phyloP scores from a whole-genome alignment of 2,797 vertebrate genomes.

The Clarias pachynema region DNA sequence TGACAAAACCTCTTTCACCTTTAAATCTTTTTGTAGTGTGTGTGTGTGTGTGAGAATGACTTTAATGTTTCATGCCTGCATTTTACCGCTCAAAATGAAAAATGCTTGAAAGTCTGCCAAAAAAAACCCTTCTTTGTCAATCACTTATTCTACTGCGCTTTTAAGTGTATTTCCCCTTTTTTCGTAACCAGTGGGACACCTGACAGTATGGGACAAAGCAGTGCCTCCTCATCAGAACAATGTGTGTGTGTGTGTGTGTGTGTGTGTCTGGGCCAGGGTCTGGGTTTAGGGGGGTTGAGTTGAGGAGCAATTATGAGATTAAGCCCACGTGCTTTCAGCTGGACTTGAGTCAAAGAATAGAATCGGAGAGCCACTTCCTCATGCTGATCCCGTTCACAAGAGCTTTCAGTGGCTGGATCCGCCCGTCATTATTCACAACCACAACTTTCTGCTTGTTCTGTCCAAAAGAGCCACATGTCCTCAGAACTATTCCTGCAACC shows the following conservation, averaged over 20 bases:
- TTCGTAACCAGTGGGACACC: constrained; percentile 72
- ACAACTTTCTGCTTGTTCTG: constrained; percentile 68
- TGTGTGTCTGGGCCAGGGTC: constrained; percentile 45
- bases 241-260: constrained; percentile 49
- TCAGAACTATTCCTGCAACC: constrained; percentile 70
- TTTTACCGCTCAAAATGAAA: constrained; percentile 37
- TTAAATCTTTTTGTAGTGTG: neutral
- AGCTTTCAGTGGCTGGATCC: constrained; percentile 73
- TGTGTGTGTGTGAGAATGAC: neutral
- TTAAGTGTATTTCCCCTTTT: constrained; percentile 52
- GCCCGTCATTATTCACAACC: constrained; percentile 78
- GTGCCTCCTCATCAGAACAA: constrained; percentile 73
- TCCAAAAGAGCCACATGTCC: constrained; percentile 55
- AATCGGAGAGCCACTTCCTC: constrained; percentile 80
- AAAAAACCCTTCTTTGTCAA: constrained; percentile 56
- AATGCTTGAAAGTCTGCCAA: constrained; percentile 31
- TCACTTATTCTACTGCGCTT: constrained; percentile 48
- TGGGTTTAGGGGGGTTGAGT: constrained; percentile 60
- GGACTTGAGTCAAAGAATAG: constrained; percentile 80
- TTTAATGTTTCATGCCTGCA: constrained; percentile 19
- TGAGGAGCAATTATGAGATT: constrained; percentile 86
- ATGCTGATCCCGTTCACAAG: constrained; percentile 73
- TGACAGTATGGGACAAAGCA: constrained; percentile 57
- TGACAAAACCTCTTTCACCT: constrained; percentile 25
- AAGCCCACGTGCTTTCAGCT: constrained; percentile 78